Evolutionary conservation across 2,113 vertebrate species (phyloP).

Genomic region (Miniopterus natalensis): DNA sequence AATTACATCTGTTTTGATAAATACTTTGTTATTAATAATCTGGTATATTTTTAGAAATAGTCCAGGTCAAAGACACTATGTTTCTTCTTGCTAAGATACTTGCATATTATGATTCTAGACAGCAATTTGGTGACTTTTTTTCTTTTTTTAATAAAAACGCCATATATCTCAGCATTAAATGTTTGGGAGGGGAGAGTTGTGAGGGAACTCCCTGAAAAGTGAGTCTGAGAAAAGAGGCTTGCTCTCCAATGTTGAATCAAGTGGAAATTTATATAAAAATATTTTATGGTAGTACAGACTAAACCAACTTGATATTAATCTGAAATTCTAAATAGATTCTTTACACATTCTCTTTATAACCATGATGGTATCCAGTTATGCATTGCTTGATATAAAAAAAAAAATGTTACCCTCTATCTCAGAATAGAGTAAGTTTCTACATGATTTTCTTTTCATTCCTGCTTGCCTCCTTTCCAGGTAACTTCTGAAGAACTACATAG

Average conservation of each 20-base stretch:
- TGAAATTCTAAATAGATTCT: not conserved
- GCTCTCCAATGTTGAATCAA: conserved; percentile 16
- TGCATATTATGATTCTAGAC: not conserved
- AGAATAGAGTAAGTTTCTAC: not conserved
- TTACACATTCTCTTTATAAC: not conserved
- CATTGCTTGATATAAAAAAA: not conserved
- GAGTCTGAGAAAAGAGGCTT: conserved; percentile 43
- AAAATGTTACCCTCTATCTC: not conserved
- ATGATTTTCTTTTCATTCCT: not conserved
- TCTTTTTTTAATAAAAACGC: not conserved
- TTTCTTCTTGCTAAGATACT: not conserved
- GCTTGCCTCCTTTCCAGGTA: conserved; percentile 51
- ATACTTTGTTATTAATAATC: not conserved
- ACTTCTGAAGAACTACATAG: conserved; percentile 75
- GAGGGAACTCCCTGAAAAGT: not conserved
- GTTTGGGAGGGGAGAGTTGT: not conserved
- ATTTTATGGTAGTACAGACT: not conserved
- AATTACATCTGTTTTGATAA: not conserved
- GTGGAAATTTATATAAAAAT: not conserved
- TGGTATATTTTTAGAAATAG: not conserved
- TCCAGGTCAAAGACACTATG: not conserved
- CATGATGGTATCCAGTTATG: not conserved
- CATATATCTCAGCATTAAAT: not conserved
- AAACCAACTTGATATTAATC: conserved; percentile 13
- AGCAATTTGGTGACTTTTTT: not conserved